Conservation (phyloP, 2,888 invertebrate species). For the Noctua fimbriata region DNA sequence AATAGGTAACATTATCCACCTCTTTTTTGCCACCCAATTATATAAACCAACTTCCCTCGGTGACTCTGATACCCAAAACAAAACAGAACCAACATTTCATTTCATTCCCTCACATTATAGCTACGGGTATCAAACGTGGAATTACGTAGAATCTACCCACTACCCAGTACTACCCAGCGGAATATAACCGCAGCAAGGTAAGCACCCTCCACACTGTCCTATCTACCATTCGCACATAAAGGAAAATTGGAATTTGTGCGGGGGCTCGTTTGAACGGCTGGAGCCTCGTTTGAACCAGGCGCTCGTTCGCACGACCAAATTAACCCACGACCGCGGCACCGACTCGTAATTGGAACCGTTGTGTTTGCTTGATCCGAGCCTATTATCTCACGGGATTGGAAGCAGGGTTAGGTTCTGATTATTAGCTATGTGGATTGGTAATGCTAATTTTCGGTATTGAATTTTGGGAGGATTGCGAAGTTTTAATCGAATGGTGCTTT, state of each 20-base stretch:
- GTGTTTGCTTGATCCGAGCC: constrained; percentile 74
- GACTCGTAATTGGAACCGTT: constrained; percentile 80
- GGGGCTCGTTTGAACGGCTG: constrained; percentile 39
- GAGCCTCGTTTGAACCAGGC: constrained; percentile 54
- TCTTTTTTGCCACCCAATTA: background rate
- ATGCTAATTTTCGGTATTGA: constrained; percentile 54
- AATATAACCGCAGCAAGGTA: constrained; percentile 61
- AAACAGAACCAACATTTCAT: constrained; percentile 33
- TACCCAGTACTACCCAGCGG: constrained; percentile 38
- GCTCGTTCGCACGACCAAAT: constrained; percentile 79
- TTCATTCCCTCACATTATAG: constrained; percentile 26
- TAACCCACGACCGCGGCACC: constrained; percentile 74
- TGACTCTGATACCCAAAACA: constrained; percentile 7
- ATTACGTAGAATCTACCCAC: constrained; percentile 50
- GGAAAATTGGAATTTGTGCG: constrained; percentile 81
- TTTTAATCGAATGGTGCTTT: constrained; percentile 30
- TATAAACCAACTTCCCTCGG: background rate
- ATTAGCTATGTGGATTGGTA: constrained; percentile 50
- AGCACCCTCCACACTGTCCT: constrained; percentile 54
- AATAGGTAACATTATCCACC: background rate
- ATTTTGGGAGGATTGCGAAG: constrained; percentile 45
- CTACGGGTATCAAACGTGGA: constrained; percentile 34
- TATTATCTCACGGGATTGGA: constrained; percentile 64
- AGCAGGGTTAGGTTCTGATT: constrained; percentile 46
- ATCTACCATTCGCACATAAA: constrained; percentile 75